Base-by-base conservation (phyloP, 1,140 invertebrate species). In the Phymorhynchus buccinoides region DNA sequence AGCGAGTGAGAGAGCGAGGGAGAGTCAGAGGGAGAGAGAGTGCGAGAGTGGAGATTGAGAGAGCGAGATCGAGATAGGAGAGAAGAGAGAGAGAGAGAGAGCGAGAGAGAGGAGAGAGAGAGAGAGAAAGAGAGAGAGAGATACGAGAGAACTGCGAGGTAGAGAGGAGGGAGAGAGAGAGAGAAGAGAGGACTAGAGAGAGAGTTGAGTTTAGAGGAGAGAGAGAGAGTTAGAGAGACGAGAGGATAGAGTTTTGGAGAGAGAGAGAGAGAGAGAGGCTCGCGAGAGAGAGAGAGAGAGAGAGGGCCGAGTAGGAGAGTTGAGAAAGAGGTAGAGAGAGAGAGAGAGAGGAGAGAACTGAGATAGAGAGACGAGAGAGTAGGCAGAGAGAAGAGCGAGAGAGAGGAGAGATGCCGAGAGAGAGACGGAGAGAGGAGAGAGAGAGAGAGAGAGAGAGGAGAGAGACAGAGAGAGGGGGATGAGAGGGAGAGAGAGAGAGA, bases 381-480 rank as follows among this genome's bases (percentile, higher is more conserved):
- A 48, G 44, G 18, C 7, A 48, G 44, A 9, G 18, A 18, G 18
- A 18, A 48, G 9, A 37, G n/a, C 14, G 77, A 42, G 77, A 79
- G 41, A 79, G n/a, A n/a, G n/a, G n/a, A n/a, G n/a, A n/a, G n/a
- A n/a, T n/a, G n/a, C n/a, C n/a, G n/a, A n/a, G n/a, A n/a, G n/a
- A n/a, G n/a, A n/a, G n/a, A n/a, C n/a, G n/a, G n/a, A n/a, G n/a
- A n/a, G n/a, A n/a, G n/a, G n/a, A n/a, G 41, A n/a, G n/a, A 14
- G 41, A 79, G n/a, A 14, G 12, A 37, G 77, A 79, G 77, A 42
- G 41, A 79, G 77, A 79, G 77, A 79, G 77, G 37, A 35, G 41
- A 41, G 41, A 41, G 41, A 41, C 7, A 79, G 77, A 79, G 77
- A 79, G 77, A 79, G 12, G 37, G 77, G 37, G 12, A 42, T 7